Percentiles rank a stretch among this genome's conserved stretches.
These are phyloP conservation scores for Syngnathus acus DNA, from an alignment of 2,797 vertebrate genomes.

Conservation along the genomic window DNA sequence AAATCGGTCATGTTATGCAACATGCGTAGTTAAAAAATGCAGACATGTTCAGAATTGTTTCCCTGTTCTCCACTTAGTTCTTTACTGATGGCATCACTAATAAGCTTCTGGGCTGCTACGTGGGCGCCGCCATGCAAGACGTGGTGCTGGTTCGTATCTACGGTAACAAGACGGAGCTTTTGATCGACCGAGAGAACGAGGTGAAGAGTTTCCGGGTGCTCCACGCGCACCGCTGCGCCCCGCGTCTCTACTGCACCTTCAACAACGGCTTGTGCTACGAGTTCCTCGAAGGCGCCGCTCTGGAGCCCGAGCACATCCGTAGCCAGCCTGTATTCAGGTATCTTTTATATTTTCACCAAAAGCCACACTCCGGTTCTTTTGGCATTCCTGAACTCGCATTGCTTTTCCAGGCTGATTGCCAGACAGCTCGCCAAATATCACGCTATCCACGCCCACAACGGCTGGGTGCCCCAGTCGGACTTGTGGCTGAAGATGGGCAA, in stretches of 20 bases:
- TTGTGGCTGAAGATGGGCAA: conserved; percentile 94
- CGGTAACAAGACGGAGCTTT: conserved; percentile 90
- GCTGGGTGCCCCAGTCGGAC: conserved; percentile 95
- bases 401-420: conserved; percentile 80
- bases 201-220: conserved; percentile 93
- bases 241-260: conserved; percentile 92
- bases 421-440: conserved; percentile 95
- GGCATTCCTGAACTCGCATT: conserved; percentile 2
- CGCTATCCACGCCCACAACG: conserved; percentile 95
- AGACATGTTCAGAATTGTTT: neutral
- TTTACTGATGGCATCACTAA: conserved; percentile 98
- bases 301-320: conserved; percentile 89
- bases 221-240: conserved; percentile 87
- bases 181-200: conserved; percentile 91
- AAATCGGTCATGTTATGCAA: neutral
- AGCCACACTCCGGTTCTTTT: neutral
- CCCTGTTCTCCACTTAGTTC: conserved; percentile 59
- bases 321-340: conserved; percentile 84
- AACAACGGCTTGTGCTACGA: conserved; percentile 95
- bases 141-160: conserved; percentile 95
- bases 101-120: conserved; percentile 90
- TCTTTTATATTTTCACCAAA: neutral
- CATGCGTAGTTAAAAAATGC: neutral
- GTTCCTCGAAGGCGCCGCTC: conserved; percentile 86
- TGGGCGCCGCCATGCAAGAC: conserved; percentile 77